These are phyloP conservation scores for Temnothorax unifasciatus DNA, from an alignment of 2,888 invertebrate species.

Conservation along the genomic window DNA sequence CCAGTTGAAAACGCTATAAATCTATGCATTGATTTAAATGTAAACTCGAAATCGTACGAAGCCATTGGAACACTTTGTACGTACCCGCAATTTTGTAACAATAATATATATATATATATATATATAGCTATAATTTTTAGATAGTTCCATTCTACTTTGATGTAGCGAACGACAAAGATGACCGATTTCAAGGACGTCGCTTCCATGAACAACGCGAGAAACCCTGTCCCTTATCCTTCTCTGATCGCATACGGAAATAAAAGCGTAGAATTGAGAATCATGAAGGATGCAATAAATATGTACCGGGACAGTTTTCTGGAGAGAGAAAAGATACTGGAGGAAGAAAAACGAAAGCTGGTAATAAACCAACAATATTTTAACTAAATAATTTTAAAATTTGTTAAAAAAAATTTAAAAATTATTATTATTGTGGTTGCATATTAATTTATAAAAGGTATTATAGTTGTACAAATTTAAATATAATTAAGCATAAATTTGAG, in stretches of 20 bases:
- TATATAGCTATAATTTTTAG: not conserved
- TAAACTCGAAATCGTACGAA: not conserved
- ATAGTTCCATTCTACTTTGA: not conserved
- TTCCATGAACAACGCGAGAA: not conserved
- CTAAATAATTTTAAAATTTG: not conserved
- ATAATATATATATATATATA: not conserved
- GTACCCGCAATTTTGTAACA: not conserved
- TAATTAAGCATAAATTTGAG: too few species aligned
- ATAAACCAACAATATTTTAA: not conserved
- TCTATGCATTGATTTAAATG: not conserved
- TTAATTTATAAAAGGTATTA: not conserved
- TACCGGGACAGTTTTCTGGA: constrained; percentile 36
- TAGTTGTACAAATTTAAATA: not conserved
- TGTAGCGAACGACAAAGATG: constrained; percentile 23
- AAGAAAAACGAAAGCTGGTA: constrained; percentile 73
- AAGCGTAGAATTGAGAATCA: constrained; percentile 53
- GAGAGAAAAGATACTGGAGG: constrained; percentile 62
- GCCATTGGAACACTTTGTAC: not conserved
- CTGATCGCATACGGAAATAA: constrained; percentile 41
- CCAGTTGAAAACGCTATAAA: too few species aligned
- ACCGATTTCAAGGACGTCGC: constrained; percentile 4
- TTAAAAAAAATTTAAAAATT: not conserved
- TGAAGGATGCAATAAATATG: constrained; percentile 23
- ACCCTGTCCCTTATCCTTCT: constrained; percentile 7
- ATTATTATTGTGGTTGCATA: not conserved